Evolutionary conservation across 2,797 vertebrate genomes (phyloP), one percentile per base, ranked within the genome.

Genomic region (Gallinago solitaria): DNA sequence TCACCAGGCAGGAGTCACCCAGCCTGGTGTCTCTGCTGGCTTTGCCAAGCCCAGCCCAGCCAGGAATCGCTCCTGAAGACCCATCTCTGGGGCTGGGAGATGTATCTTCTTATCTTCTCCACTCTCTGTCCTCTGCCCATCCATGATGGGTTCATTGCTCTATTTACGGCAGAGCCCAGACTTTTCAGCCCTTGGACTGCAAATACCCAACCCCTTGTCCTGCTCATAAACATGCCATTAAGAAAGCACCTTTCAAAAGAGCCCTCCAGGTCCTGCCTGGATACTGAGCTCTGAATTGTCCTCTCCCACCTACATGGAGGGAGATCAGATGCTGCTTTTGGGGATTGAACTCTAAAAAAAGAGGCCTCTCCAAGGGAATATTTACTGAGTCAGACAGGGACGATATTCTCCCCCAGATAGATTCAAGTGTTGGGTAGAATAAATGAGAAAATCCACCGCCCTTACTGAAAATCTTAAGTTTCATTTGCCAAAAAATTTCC

Each of bases 151-250:
- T 60, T 41, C 1, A 0, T 39, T 39, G 69, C n/a, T 3, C 56
- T 17, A 0, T 43, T 85, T 37, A 12, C n/a, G 33, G 45, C 2
- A 9, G 16, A 71, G 30, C 47, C 73, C 18, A 0, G 9, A 3
- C 32, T 53, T 7, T 0, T 16, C 12, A 19, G 28, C 35, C 25
- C 18, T 84, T 3, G 15, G 56, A 64, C 60, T 84, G 73, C 41
- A 80, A 48, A 50, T 25, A 17, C 39, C 43, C 60, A 16, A 19
- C 5, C 2, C 2, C 64, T 53, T 65, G 41, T 60, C 83, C 77
- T 47, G 0, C 35, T 41, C 2, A 0, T 73, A 28, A 51, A n/a
- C 4, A 41, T 12, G 27, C 43, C 25, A 11, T 23, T 15, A 53
- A 35, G 85, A 64, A 73, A 74, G 20, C 7, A 6, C 32, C 51